A percentile compares a stretch with the other conserved stretches of the same genome.
phyloP scores from a whole-genome alignment of 2,888 invertebrate species.

The Microctonus brassicae region DNA sequence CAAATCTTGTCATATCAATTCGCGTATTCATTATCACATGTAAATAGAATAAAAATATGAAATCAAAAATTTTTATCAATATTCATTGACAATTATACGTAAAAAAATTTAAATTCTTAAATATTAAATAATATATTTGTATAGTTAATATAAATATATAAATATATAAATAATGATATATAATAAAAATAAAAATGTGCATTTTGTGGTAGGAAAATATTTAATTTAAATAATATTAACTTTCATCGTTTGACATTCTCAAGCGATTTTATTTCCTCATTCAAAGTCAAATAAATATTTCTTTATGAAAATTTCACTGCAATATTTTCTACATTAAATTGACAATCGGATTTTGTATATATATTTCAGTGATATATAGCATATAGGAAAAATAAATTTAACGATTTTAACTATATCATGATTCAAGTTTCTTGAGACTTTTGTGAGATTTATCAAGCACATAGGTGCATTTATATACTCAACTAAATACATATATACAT shows the following conservation, averaged over 20 bases:
- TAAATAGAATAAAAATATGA: too few species aligned
- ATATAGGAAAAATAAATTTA: neutral
- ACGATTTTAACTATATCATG: neutral
- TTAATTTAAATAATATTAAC: neutral
- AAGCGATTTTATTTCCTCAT: neutral
- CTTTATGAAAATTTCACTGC: neutral
- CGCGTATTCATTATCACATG: neutral
- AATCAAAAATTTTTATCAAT: too few species aligned
- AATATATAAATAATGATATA: neutral
- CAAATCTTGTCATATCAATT: neutral
- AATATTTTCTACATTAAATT: neutral
- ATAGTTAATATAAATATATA: neutral
- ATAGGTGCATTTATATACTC: too few species aligned
- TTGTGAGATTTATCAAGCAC: neutral
- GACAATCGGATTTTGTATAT: neutral
- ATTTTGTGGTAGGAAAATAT: neutral
- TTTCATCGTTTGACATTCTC: neutral
- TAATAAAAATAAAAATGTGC: neutral
- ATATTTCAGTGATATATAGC: neutral
- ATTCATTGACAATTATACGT: too few species aligned
- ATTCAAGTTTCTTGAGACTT: neutral
- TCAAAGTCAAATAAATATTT: neutral
- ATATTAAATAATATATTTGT: too few species aligned
- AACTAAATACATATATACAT: neutral
- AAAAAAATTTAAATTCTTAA: too few species aligned